Base-by-base conservation (phyloP, 2,888 invertebrate genomes). In the Seladonia tumulorum region DNA sequence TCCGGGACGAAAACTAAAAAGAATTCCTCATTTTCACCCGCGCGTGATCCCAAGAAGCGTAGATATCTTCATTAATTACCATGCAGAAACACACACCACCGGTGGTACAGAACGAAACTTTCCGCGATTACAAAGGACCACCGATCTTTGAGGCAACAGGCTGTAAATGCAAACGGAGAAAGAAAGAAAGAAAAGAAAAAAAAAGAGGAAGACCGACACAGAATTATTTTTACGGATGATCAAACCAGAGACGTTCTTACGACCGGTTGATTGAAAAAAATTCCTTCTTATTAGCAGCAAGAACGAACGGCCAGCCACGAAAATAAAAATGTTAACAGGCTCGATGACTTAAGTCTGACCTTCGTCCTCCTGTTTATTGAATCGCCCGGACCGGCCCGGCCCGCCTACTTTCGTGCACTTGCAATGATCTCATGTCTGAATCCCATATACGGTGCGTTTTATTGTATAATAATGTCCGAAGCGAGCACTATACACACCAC, bases 401-500 rank as follows among this genome's bases (percentile, higher is more conserved):
- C 86, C 90, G 91, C 89, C 91, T 87, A 91, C 92, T 87, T 89
- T 88, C 90, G 87, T 88, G 89, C 91, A 89, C 90, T 92, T 84
- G 88, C 81, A 85, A 87, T 94, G 94, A 94, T 93, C 92, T 94
- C 94, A 94, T 93, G 93, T 86, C 89, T 88, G 89, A 91, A 93
- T 93, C 92, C 91, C 90, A 87, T 92, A 79, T 83, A 82, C 87
- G 84, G 84, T 79, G 66, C 42, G 80, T 82, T 84, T 83, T 86
- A 85, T 85, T 79, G 79, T 75, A 77, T 68, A 80, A 90, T 73
- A 68, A 70, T n/a, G 49, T 16, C 57, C 45, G 78, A 25, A 25
- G 7, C 22, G 22, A 22, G 25, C 3, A 49, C 22, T n/a, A n/a
- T 22, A 63, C 35, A 63, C 35, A 35, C 74, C 70, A 77, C 16